Conservation (phyloP, 2,888 invertebrate genomes). For the Orchesella flavescens region DNA sequence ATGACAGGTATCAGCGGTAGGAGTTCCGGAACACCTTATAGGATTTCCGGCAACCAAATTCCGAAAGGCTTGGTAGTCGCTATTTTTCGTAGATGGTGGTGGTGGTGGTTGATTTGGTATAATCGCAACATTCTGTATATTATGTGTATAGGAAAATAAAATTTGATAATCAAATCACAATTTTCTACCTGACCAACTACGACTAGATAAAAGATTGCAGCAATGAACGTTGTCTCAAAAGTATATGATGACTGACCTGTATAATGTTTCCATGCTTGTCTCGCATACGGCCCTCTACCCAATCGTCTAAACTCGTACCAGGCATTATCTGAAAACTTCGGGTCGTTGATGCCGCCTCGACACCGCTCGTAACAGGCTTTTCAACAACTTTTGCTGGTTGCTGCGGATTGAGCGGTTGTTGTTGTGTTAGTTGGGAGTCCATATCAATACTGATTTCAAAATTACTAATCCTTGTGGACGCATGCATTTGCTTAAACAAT, state of each 20-base stretch:
- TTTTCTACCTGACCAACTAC: no score
- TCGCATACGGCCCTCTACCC: constrained; percentile 52
- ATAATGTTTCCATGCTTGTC: constrained; percentile 53
- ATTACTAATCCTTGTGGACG: constrained; percentile 11
- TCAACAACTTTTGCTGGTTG: neutral
- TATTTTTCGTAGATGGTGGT: neutral
- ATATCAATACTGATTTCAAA: constrained; percentile 26
- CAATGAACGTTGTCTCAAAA: no score
- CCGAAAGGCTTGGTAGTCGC: neutral
- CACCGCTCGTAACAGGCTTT: neutral
- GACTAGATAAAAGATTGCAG: no score
- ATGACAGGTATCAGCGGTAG: neutral
- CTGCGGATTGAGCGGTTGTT: neutral
- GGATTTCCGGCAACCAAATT: neutral
- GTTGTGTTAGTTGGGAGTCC: neutral
- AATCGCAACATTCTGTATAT: neutral
- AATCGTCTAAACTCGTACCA: constrained; percentile 5
- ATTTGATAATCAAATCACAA: no score
- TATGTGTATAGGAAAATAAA: neutral
- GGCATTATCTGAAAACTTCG: neutral
- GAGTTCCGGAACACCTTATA: neutral
- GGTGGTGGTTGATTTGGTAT: neutral
- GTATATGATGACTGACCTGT: constrained; percentile 43
- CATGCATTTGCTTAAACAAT: neutral
- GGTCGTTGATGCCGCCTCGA: neutral